These are phyloP conservation scores for Nephotettix cincticeps DNA, from an alignment of 1,140 invertebrate species.

Conservation along the genomic window DNA sequence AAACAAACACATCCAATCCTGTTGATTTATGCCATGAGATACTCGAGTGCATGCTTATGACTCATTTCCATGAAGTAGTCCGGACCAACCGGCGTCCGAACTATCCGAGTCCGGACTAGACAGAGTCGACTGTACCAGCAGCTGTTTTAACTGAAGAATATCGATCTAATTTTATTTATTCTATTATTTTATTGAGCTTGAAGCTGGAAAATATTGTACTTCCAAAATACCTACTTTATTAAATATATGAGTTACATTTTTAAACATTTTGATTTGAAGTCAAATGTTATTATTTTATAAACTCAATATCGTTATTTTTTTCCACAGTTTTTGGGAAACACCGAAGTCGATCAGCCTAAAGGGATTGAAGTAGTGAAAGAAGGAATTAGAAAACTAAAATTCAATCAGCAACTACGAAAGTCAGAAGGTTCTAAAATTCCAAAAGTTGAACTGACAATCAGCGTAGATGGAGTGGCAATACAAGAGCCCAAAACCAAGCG, in stretches of 20 bases:
- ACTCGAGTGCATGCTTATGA: too few species aligned
- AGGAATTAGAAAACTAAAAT: slow-evolving; percentile 91
- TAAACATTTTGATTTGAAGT: not conserved
- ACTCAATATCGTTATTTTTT: slow-evolving; percentile 26
- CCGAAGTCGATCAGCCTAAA: slow-evolving; percentile 91
- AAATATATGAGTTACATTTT: not conserved
- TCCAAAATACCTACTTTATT: too few species aligned
- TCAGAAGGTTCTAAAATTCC: slow-evolving; percentile 90
- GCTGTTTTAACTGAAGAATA: too few species aligned
- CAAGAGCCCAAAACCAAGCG: slow-evolving; percentile 74
- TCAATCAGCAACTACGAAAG: slow-evolving; percentile 90
- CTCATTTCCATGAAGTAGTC: too few species aligned
- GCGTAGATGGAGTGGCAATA: slow-evolving; percentile 93
- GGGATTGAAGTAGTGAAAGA: slow-evolving; percentile 97
- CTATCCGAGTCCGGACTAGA: too few species aligned
- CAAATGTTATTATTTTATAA: not conserved
- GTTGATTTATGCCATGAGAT: too few species aligned
- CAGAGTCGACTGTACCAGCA: too few species aligned
- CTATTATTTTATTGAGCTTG: too few species aligned
- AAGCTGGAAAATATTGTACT: too few species aligned
- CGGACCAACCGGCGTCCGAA: too few species aligned
- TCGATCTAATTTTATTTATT: too few species aligned
- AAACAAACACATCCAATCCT: too few species aligned
- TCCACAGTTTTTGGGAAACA: slow-evolving; percentile 87
- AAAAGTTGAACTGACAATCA: slow-evolving; percentile 92